A percentile compares a stretch with the other conserved stretches of the same genome.
These are phyloP conservation scores for Irena cyanogastra DNA, from an alignment of 2,113 vertebrate genomes.

Conservation along the genomic window DNA sequence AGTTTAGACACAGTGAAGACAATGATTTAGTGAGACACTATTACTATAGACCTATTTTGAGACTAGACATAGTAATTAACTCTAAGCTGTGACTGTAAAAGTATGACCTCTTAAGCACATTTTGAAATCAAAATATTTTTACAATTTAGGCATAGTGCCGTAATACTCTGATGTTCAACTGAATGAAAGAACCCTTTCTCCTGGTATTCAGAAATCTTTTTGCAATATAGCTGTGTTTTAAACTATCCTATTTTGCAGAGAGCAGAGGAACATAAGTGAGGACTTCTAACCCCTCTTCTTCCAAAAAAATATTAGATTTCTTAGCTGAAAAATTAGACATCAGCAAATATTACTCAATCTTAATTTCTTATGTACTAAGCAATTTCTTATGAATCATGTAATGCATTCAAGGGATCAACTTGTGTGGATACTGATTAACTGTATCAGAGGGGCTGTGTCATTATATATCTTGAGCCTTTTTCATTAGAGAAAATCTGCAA, in stretches of 20 bases:
- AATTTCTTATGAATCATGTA: slow-evolving; percentile 29
- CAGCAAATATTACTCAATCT: slow-evolving; percentile 26
- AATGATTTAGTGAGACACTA: not conserved
- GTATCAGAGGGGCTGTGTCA: slow-evolving; percentile 25
- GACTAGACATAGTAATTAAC: not conserved
- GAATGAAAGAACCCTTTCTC: not conserved
- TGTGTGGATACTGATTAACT: slow-evolving; percentile 46
- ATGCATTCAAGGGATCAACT: slow-evolving; percentile 31
- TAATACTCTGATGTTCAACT: not conserved
- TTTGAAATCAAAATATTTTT: slow-evolving; percentile 5
- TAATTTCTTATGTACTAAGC: slow-evolving; percentile 39
- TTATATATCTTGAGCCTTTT: slow-evolving; percentile 37
- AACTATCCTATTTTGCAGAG: not conserved
- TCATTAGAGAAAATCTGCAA: slow-evolving; percentile 53
- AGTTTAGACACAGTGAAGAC: not conserved
- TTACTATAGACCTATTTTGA: not conserved
- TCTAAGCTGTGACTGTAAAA: not conserved
- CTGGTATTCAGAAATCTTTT: not conserved
- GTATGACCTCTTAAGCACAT: not conserved
- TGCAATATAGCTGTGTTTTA: not conserved
- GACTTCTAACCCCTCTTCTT: not conserved
- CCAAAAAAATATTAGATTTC: not conserved
- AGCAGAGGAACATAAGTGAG: not conserved
- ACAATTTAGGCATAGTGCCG: not conserved
- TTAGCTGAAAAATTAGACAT: slow-evolving; percentile 9